Base-by-base conservation (phyloP, 2,888 invertebrate species). In the Andricus curvator region DNA sequence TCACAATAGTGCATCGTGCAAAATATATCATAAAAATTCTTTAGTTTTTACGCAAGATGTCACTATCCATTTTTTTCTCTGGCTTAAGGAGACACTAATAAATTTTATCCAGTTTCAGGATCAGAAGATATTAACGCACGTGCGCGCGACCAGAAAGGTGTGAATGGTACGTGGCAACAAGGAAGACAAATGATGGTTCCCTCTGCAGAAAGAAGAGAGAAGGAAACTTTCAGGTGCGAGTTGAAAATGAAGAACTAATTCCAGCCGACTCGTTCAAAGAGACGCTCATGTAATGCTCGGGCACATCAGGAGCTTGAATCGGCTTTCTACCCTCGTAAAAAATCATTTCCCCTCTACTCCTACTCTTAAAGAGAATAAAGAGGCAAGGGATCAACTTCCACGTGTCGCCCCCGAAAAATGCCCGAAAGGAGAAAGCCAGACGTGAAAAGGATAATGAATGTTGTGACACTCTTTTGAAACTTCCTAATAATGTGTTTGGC, bases 201-300 rank as follows among this genome's bases (percentile, higher is more conserved):
- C 20, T 44, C 33, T 37, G 29, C 13, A 33, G 33, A n/a, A 68
- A 8, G 37, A 44, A 68, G 15, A 8, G 37, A 37, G 37, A 68
- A 37, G 37, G 37, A 68, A 22, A 37, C 4, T 15, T 62, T 62
- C 62, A 62, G 62, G 62, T 62, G 62, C 6, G 25, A 62, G 25
- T 15, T 5, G 62, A 62, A 62, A 62, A 62, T 62, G 62, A 62
- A 62, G 62, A 62, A 25, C 62, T 62, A 62, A 62, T 62, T 62
- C 25, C 25, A 25, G 62, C 25, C 15, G 62, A 56, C 56, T 56
- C 11, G 56, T 56, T 56, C n/a, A 56, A 56, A 62, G 62, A 62
- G 62, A 62, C 22, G 62, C 62, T 25, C 62, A n/a, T 56, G 62
- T 62, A 62, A 25, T n/a, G n/a, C 56, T 56, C 56, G 56, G 62